A percentile compares a stretch with the other conserved stretches of the same genome.
These are phyloP conservation scores for Monochamus saltuarius DNA, from an alignment of 1,140 invertebrate species.

Conservation along the genomic window DNA sequence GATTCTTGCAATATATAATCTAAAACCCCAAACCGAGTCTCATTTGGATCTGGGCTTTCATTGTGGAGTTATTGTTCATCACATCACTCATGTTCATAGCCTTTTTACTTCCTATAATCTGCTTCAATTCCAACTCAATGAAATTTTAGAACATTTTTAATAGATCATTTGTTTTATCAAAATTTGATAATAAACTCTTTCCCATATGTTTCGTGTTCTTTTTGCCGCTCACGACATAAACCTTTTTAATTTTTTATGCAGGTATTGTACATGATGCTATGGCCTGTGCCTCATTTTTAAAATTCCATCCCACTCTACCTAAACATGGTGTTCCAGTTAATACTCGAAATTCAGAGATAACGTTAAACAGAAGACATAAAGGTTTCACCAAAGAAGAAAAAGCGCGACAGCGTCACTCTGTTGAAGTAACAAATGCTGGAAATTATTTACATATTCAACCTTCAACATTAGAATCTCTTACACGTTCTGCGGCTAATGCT, in stretches of 20 bases:
- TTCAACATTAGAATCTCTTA: constrained; percentile 72
- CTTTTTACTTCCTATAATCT: too few species aligned
- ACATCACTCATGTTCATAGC: too few species aligned
- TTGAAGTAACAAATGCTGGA: constrained; percentile 77
- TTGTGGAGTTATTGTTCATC: too few species aligned
- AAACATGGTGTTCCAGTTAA: constrained; percentile 77
- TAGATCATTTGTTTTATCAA: too few species aligned
- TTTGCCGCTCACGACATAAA: too few species aligned
- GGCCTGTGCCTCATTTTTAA: constrained; percentile 93
- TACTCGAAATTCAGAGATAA: constrained; percentile 54
- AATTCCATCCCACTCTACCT: constrained; percentile 88
- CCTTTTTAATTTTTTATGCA: constrained; percentile 4
- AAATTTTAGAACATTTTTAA: too few species aligned
- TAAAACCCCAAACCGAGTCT: too few species aligned
- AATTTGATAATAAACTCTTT: neutral
- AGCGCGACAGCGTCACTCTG: constrained; percentile 77
- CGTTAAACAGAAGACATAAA: constrained; percentile 53
- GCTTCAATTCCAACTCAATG: too few species aligned
- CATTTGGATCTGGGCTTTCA: too few species aligned
- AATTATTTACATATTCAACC: constrained; percentile 78
- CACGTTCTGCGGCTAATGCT: constrained; percentile 72
- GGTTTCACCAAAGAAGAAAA: constrained; percentile 60
- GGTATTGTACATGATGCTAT: constrained; percentile 95
- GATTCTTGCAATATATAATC: too few species aligned
- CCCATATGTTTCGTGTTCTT: too few species aligned